Base-by-base conservation (phyloP, 2,888 invertebrate species). In the Eupithecia dodoneata region DNA sequence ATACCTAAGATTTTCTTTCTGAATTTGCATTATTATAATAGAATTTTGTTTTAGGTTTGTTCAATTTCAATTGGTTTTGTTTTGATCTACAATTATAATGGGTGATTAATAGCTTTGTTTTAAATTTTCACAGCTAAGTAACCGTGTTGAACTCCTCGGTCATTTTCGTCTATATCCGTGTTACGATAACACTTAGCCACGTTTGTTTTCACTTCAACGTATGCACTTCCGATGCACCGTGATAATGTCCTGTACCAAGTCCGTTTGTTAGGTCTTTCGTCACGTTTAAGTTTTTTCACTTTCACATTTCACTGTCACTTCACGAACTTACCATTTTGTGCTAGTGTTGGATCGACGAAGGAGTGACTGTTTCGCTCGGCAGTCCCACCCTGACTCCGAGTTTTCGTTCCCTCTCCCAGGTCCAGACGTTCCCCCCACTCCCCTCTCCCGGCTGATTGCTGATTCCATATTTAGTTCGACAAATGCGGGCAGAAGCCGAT, bases 371-470 rank as follows among this genome's bases (percentile, higher is more conserved):
- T 90, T 90, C 91, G 92, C 87, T 92, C 93, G 92, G 92, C 91
- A 93, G 94, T 94, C 94, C 93, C 93, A 92, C 93, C 94, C 94
- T 93, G 94, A 94, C 94, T 95, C 94, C 91, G 93, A 93, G 89
- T 81, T 87, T 82, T 86, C 85, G 89, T 85, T 86, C 89, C 89
- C 87, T 83, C 89, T 85, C 86, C 82, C 80, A 84, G 85, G 84
- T 90, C 91, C 92, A 89, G 89, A 87, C 86, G 84, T 83, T 75
- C 79, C 80, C 85, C 87, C 86, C 85, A 79, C 78, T 83, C 79
- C 83, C 83, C 79, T 82, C 76, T 81, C 80, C 85, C 83, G 77
- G 76, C 81, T 81, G 70, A 81, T 81, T 83, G 75, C 77, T 79
- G 91, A 93, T 92, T 92, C 94, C 94, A 93, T 94, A 93, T 94